phyloP scores from a whole-genome alignment of 2,888 invertebrate genomes.

The Brenthis hecate region DNA sequence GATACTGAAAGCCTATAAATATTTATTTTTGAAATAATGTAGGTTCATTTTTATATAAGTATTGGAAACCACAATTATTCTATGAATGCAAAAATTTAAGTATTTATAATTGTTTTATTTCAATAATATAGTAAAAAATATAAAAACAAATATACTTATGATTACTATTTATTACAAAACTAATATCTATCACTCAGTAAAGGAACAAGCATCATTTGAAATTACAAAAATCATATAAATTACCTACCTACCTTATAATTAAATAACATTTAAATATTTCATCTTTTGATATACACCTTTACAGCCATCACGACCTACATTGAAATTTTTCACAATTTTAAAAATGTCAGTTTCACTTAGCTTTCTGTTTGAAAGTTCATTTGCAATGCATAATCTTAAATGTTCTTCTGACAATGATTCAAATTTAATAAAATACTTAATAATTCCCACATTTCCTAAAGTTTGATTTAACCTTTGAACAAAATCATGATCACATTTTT shows the following conservation, averaged over 20 bases:
- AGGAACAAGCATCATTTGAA: neutral
- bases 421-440: constrained; percentile 61
- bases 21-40: too few relatives aligned
- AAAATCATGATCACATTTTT: constrained; percentile 59
- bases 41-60: too few relatives aligned
- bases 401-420: constrained; percentile 54
- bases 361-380: constrained; percentile 51
- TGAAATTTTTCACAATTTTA: constrained; percentile 61
- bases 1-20: too few relatives aligned
- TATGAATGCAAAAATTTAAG: too few relatives aligned
- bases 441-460: constrained; percentile 52
- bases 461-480: constrained; percentile 47
- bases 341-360: constrained; percentile 48
- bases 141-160: neutral
- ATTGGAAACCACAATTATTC: too few relatives aligned
- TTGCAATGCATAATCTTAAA: constrained; percentile 63
- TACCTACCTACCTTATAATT: constrained; percentile 35
- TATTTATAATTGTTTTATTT: too few relatives aligned
- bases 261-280: constrained; percentile 56
- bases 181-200: constrained; percentile 6
- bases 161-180: constrained; percentile 10
- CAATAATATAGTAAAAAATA: too few relatives aligned
- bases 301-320: constrained; percentile 70
- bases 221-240: neutral
- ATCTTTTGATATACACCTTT: constrained; percentile 75